Percentiles rank a stretch among this genome's conserved stretches.
phyloP scores from a whole-genome alignment of 2,888 invertebrate genomes.

The Argyra leucocephala region DNA sequence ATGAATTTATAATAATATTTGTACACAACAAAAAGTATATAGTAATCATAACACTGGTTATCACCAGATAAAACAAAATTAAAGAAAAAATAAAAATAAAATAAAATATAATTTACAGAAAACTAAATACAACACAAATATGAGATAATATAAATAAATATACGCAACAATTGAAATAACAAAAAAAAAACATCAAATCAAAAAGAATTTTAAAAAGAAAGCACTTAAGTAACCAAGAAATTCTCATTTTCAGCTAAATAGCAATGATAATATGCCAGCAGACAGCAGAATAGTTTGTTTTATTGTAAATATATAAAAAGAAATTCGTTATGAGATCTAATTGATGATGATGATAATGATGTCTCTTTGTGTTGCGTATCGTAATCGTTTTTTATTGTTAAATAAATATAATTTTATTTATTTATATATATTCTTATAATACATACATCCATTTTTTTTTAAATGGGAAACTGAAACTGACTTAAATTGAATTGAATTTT shows the following conservation, averaged over 20 bases:
- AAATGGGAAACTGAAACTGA: neutral
- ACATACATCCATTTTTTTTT: neutral
- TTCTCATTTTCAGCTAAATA: conserved; percentile 3
- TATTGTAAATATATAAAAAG: neutral
- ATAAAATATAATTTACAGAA: no score
- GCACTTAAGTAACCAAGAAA: conserved; percentile 4
- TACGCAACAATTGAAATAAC: neutral
- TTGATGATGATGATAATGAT: neutral
- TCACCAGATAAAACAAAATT: neutral
- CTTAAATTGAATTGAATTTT: neutral
- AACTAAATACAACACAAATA: neutral
- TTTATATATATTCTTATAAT: no score
- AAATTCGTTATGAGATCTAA: neutral
- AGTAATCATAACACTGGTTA: neutral
- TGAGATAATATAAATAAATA: neutral
- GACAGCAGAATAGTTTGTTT: neutral
- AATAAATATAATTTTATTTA: neutral
- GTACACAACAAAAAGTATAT: no score
- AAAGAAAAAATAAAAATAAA: no score
- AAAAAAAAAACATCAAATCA: neutral
- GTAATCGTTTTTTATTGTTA: neutral
- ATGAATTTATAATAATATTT: no score
- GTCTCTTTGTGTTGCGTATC: neutral
- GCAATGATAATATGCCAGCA: neutral
- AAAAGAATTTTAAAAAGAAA: neutral